Evolutionary conservation across 2,888 invertebrate genomes (phyloP), one percentile per base, ranked within the genome.

Genomic region (Serripes groenlandicus): DNA sequence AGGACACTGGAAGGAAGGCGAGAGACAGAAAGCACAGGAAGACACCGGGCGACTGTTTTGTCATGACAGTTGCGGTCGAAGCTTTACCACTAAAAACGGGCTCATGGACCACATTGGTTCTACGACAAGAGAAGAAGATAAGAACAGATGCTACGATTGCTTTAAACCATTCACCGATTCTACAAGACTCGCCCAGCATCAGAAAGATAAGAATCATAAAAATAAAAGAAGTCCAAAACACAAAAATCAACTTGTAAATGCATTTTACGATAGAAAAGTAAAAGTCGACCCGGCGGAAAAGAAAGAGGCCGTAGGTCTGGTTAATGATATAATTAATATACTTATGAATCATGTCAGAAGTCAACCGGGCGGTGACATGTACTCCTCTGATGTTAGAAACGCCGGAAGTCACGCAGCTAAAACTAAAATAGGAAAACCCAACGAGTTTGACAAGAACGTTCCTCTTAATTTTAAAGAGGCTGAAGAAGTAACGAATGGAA

Each of bases 351-450:
- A 60, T 30, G 69, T 81, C 1, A 75, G 35, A 28, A 56, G 72
- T 42, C 35, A 66, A 23, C 66, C 76, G 1, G 81, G 73, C 18
- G 81, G 81, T 2, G 23, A 72, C 4, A 69, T 81, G 23, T 81
- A 81, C 42, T 66, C 66, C 23, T 23, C 28, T 23, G 64, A 76
- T 58, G n/a, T 72, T 21, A 4, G 58, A 0, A 76, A 73, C n/a
- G 76, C 76, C 26, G 81, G 81, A 11, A 81, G 81, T 62, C 76
- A 49, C 30, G 76, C 81, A 0, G 54, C 42, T 15, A 76, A 76
- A 62, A 68, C 72, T 3, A 81, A 81, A 54, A 76, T 81, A 34
- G 81, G 81, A 32, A 73, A 76, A 32, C 71, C 81, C 2, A 76
- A 73, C 32, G 76, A 81, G 66, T 80, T 80, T 49, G 80, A 80